These are phyloP conservation scores for Lepidocolaptes lacrymiger DNA, from an alignment of 2,797 vertebrate species.

Conservation along the genomic window DNA sequence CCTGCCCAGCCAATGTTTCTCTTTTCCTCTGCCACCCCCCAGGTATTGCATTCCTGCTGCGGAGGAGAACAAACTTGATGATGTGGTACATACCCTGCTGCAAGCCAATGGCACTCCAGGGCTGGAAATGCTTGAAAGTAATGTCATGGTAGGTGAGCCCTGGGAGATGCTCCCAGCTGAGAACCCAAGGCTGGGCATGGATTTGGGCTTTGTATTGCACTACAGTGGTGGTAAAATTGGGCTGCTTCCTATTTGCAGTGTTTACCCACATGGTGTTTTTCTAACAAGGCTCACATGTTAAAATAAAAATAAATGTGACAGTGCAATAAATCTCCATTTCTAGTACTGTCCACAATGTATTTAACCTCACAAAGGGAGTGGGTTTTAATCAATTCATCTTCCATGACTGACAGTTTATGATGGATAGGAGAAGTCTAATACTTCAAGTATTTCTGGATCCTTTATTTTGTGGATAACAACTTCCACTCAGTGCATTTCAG, in stretches of 20 bases:
- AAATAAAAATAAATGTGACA: neutral
- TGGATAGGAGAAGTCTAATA: neutral
- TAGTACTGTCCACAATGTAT: neutral
- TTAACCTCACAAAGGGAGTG: neutral
- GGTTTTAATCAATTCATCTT: neutral
- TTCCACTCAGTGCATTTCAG: neutral
- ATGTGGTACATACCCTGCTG: conserved; percentile 98
- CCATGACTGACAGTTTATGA: neutral
- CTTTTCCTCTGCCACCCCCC: conserved; percentile 26
- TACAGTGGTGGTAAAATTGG: neutral
- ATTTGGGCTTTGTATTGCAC: neutral
- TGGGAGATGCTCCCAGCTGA: neutral
- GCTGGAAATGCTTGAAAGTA: conserved; percentile 99
- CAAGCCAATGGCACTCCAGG: conserved; percentile 98
- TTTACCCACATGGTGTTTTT: neutral
- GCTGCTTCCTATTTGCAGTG: neutral
- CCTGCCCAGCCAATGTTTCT: conserved; percentile 6
- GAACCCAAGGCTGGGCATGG: neutral
- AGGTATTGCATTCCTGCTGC: conserved; percentile 99
- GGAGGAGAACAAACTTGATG: conserved; percentile 97
- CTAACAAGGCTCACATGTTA: neutral
- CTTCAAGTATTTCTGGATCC: neutral
- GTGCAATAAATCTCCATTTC: neutral
- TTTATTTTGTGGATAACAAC: neutral
- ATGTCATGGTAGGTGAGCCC: conserved; percentile 88